Evolutionary conservation across 2,113 vertebrate genomes (phyloP).

Genomic region (Gasterosteus nipponicus): DNA sequence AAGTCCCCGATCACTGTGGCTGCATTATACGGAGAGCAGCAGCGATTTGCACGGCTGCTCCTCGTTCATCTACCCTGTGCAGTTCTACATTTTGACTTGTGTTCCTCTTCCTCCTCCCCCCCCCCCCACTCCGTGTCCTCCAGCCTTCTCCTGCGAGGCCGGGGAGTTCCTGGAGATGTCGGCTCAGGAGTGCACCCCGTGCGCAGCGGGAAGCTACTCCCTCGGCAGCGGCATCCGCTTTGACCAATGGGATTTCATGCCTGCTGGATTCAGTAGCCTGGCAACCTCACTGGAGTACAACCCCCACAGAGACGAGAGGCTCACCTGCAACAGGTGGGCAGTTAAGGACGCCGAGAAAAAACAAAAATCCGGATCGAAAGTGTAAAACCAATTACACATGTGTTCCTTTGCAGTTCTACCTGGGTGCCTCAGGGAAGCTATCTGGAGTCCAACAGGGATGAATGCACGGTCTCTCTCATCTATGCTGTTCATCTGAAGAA

Average conservation of each 20-base stretch:
- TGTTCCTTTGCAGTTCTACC: conserved; percentile 78
- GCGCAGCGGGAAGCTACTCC: conserved; percentile 92
- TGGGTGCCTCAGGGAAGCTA: conserved; percentile 94
- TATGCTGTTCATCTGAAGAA: conserved; percentile 98
- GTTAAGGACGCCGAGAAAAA: neutral
- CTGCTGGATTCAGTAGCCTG: conserved; percentile 91
- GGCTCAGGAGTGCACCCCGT: conserved; percentile 92
- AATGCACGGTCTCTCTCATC: conserved; percentile 96
- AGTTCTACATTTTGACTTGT: neutral
- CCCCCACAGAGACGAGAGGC: conserved; percentile 73
- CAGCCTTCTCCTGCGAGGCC: conserved; percentile 94
- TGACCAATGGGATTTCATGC: conserved; percentile 94
- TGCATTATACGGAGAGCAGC: conserved; percentile 12
- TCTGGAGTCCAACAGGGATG: conserved; percentile 95
- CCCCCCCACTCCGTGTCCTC: neutral
- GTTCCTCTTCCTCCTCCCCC: neutral
- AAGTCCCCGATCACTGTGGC: conserved; percentile 14
- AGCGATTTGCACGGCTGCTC: conserved; percentile 22
- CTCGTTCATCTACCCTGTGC: conserved; percentile 11
- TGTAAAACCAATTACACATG: neutral
- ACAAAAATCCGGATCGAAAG: neutral
- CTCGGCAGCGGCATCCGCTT: conserved; percentile 96
- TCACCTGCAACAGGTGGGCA: conserved; percentile 90
- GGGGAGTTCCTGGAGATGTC: conserved; percentile 98
- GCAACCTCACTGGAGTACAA: conserved; percentile 89